Base-by-base conservation (phyloP, 2,797 vertebrate genomes). In the Trachops cirrhosus region DNA sequence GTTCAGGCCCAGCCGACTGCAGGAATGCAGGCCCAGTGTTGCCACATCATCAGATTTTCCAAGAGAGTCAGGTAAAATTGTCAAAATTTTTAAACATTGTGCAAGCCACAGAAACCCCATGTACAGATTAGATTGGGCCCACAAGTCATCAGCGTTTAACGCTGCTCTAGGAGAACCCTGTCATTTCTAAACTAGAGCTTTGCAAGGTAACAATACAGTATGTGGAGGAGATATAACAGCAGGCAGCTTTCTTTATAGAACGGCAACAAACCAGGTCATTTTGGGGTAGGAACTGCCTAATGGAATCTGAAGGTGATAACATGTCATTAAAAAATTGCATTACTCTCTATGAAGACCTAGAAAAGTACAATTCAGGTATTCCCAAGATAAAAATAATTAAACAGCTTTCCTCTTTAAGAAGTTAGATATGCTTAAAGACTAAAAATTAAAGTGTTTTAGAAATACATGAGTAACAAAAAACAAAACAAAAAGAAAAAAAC, bases 391-490 rank as follows among this genome's bases (percentile, higher is more conserved):
- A 22, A 96, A 90, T 14, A 22, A 96, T 70, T 44, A 91, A 88
- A 80, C 6, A 57, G 46, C 5, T 71, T 87, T 39, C 14, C 54
- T 79, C 46, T 70, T 54, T 52, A 34, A 34, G 52, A 67, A 85
- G 44, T 50, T 80, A 96, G 59, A 74, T 68, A 79, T 29, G 37
- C 15, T 78, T 79, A 2, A 57, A 84, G 52, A 70, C 59, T 74
- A 89, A 80, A 88, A 89, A 57, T 77, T 75, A 48, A 89, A 71
- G 67, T 50, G 16, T 80, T 71, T 94, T 80, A 91, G 19, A 91
- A 95, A 59, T 7, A 85, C 29, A 89, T 32, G 41, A 85, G 48
- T 79, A 79, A 54, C 50, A 86, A 88, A 39, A 48, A 62, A 32
- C 50, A 21, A 59, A 48, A 89, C 18, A 85, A 68, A 46, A 48